phyloP scores from a whole-genome alignment of 2,888 invertebrate genomes.

The Lathronympha strigana region DNA sequence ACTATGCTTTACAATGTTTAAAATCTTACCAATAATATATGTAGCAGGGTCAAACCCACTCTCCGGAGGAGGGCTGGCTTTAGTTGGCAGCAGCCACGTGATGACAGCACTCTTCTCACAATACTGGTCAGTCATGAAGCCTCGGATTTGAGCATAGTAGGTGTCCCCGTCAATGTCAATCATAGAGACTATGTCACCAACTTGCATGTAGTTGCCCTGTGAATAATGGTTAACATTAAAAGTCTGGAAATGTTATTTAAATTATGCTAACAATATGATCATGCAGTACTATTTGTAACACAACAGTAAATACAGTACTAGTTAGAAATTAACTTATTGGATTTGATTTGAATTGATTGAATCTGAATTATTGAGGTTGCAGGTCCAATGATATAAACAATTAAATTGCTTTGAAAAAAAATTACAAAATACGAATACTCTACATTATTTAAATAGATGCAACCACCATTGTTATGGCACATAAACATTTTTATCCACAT shows the following conservation, averaged over 20 bases:
- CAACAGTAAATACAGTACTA: too few species aligned
- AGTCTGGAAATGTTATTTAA: background rate
- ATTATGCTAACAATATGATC: too few species aligned
- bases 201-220: constrained; percentile 91
- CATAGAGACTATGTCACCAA: constrained; percentile 96
- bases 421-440: too few species aligned
- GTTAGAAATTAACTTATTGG: too few species aligned
- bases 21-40: constrained; percentile 90
- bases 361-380: too few species aligned
- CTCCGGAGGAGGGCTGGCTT: constrained; percentile 90
- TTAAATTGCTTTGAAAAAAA: too few species aligned
- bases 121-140: constrained; percentile 95
- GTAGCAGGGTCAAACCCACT: constrained; percentile 94
- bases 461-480: too few species aligned
- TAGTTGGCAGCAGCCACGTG: constrained; percentile 96
- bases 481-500: too few species aligned
- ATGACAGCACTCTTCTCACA: constrained; percentile 96
- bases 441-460: too few species aligned
- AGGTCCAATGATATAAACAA: too few species aligned
- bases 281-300: too few species aligned
- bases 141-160: constrained; percentile 95
- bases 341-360: too few species aligned
- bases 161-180: constrained; percentile 89
- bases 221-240: background rate
- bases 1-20: background rate